phyloP scores from a whole-genome alignment of 2,113 vertebrate species.

The Haemorhous mexicanus region DNA sequence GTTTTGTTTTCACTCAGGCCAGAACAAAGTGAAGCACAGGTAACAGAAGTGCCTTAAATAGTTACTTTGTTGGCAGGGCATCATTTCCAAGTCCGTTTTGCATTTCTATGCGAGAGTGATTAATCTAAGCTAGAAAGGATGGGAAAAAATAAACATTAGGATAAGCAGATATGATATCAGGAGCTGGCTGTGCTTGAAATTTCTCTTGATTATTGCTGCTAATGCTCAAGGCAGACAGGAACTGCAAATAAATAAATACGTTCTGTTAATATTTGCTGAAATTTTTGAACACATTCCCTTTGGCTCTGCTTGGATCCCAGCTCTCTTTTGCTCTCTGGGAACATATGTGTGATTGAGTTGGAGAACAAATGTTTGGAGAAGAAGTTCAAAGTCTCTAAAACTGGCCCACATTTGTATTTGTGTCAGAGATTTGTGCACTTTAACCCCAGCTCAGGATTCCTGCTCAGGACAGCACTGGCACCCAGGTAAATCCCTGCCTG shows the following conservation, averaged over 20 bases:
- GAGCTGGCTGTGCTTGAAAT: slow-evolving; percentile 39
- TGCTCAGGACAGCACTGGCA: neutral
- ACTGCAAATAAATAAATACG: slow-evolving; percentile 53
- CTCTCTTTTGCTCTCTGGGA: slow-evolving; percentile 42
- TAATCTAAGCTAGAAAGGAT: slow-evolving; percentile 33
- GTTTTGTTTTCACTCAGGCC: neutral
- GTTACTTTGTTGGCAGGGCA: neutral
- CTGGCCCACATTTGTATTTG: neutral
- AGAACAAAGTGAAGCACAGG: neutral
- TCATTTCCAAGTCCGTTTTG: neutral
- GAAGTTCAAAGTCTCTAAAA: slow-evolving; percentile 46
- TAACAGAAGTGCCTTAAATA: neutral
- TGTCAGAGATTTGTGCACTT: slow-evolving; percentile 20
- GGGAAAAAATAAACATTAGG: slow-evolving; percentile 52
- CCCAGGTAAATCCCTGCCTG: neutral
- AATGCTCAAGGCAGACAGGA: slow-evolving; percentile 44
- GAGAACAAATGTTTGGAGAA: slow-evolving; percentile 36
- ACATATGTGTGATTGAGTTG: neutral
- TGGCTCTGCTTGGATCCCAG: neutral
- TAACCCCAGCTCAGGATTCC: neutral
- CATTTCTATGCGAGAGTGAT: neutral
- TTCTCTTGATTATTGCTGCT: slow-evolving; percentile 22
- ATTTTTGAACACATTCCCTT: slow-evolving; percentile 46
- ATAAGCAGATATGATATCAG: slow-evolving; percentile 44
- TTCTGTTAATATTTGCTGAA: slow-evolving; percentile 59